Conservation (phyloP, 1,140 invertebrate genomes). For the Chrysomallon squamiferum region DNA sequence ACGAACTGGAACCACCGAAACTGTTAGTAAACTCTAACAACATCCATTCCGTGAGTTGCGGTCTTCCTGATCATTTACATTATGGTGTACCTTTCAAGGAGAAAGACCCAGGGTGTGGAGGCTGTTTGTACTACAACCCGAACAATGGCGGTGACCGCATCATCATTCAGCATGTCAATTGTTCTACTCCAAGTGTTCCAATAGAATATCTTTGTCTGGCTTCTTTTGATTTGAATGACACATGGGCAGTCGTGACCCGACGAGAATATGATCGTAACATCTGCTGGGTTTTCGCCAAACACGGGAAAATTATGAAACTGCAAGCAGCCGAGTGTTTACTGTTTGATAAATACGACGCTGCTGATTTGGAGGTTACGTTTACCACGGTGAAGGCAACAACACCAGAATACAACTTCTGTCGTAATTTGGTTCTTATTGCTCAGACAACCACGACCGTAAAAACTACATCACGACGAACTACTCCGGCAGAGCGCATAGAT, state of each 20-base stretch:
- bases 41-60: conserved; percentile 14
- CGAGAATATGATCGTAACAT: conserved; percentile 19
- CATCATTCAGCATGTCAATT: conserved; percentile 17
- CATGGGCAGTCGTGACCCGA: conserved; percentile 26
- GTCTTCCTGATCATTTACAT: conserved; percentile 16
- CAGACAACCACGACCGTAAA: neutral
- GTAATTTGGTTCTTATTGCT: neutral
- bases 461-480: neutral
- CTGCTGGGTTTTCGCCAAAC: conserved; percentile 31
- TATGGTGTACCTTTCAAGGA: conserved; percentile 24
- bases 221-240: conserved; percentile 26
- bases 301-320: conserved; percentile 19
- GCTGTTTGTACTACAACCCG: conserved; percentile 23
- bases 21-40: neutral
- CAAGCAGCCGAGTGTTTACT: conserved; percentile 3
- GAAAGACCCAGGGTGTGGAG: conserved; percentile 19
- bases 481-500: neutral
- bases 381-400: neutral
- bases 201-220: conserved; percentile 31
- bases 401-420: neutral
- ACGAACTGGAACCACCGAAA: neutral
- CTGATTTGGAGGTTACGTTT: neutral
- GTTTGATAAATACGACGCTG: neutral
- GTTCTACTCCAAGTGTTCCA: conserved; percentile 2
- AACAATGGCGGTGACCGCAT: conserved; percentile 11